A percentile compares a stretch with the other conserved stretches of the same genome.
phyloP scores from a whole-genome alignment of 2,113 vertebrate species.

The Osmerus mordax region DNA sequence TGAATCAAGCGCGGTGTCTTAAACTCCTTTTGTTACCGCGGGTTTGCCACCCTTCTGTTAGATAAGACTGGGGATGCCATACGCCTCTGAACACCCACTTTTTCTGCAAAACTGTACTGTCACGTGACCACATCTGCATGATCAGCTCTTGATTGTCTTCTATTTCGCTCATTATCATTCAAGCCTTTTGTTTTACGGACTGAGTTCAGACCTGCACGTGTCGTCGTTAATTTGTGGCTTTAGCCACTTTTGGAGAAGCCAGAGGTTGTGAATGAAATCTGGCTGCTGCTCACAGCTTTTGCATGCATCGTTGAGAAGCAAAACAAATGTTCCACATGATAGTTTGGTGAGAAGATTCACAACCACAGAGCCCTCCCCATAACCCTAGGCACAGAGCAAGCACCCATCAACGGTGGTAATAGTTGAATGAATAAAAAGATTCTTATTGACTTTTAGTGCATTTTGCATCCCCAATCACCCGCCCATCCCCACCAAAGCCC shows the following conservation, averaged over 20 bases:
- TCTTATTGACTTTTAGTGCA: neutral
- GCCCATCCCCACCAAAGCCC: neutral
- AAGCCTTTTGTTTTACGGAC: neutral
- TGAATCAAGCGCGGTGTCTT: slow-evolving; percentile 79
- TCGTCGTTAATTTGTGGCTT: neutral
- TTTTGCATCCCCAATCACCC: neutral
- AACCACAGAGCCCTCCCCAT: neutral
- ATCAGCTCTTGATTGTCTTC: neutral
- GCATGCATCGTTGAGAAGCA: neutral
- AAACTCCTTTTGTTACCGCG: slow-evolving; percentile 61
- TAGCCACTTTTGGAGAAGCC: neutral
- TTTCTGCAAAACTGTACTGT: slow-evolving; percentile 47
- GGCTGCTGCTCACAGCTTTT: slow-evolving; percentile 23
- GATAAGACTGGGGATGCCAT: slow-evolving; percentile 81
- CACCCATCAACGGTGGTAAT: too few species aligned
- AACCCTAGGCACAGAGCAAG: neutral
- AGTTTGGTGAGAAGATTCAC: neutral
- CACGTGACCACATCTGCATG: slow-evolving; percentile 29
- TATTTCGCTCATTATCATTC: neutral
- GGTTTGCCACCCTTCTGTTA: slow-evolving; percentile 45
- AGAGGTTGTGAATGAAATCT: slow-evolving; percentile 34
- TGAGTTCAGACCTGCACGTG: slow-evolving; percentile 1
- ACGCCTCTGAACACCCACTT: slow-evolving; percentile 55
- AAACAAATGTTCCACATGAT: neutral
- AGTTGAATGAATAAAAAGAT: too few species aligned